Evolutionary conservation across 2,113 vertebrate genomes (phyloP).

Genomic region (Gobiocypris rarus): DNA sequence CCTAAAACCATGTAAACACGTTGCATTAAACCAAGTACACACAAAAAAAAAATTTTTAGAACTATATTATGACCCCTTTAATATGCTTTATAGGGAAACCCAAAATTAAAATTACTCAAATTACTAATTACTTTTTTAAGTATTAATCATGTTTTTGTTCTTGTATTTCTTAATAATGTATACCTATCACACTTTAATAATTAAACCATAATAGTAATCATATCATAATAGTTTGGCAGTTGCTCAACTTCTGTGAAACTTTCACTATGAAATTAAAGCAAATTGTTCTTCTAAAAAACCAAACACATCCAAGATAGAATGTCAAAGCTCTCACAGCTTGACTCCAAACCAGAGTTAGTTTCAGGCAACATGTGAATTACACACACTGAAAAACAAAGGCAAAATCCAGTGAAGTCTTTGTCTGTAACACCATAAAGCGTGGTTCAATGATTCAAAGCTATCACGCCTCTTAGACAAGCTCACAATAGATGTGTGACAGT

Average conservation of each 20-base stretch:
- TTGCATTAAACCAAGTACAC: too few species aligned
- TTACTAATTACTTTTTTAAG: neutral
- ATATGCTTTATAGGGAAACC: too few species aligned
- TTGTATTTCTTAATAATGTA: neutral
- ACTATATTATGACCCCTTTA: too few species aligned
- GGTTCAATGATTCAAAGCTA: neutral
- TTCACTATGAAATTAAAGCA: slow-evolving; percentile 38
- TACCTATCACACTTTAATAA: neutral
- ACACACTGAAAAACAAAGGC: slow-evolving; percentile 16
- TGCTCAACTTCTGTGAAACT: slow-evolving; percentile 6
- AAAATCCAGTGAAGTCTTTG: neutral
- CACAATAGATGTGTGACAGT: slow-evolving; percentile 16
- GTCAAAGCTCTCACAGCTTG: slow-evolving; percentile 26
- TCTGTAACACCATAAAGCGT: neutral
- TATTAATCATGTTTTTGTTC: neutral
- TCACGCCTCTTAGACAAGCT: slow-evolving; percentile 15
- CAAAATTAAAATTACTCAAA: too few species aligned
- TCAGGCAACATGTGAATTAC: slow-evolving; percentile 9
- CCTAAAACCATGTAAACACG: too few species aligned
- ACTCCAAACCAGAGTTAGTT: slow-evolving; percentile 15
- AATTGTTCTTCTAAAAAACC: slow-evolving; percentile 34
- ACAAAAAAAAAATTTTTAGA: too few species aligned
- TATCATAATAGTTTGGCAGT: slow-evolving; percentile 15
- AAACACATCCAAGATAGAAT: slow-evolving; percentile 13
- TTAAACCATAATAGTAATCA: neutral